Evolutionary conservation across 2,888 invertebrate species (phyloP), one percentile per base, ranked within the genome.

Genomic region (Acheta domesticus): DNA sequence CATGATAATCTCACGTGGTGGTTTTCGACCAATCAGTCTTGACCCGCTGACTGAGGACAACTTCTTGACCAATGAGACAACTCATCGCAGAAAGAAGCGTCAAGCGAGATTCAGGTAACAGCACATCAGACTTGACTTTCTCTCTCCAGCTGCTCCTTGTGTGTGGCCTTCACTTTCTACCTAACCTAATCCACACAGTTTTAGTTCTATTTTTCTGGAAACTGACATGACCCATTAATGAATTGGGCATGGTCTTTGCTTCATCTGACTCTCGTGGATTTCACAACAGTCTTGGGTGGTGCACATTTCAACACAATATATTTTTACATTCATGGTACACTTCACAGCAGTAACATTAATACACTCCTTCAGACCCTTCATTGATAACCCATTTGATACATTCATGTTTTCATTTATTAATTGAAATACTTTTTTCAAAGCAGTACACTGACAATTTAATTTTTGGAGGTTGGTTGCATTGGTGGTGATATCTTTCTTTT

Each of bases 41-140:
- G 82, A 82, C 82, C 77, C 77, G 80, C 79, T 80, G 80, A 82
- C 80, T 49, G 77, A 80, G 50, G 80, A 82, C 81, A 74, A 80
- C 79, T 79, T 80, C 81, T 78, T 80, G 81, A 81, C 81, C 79
- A 81, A 80, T 80, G 80, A 81, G 80, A 82, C 80, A 77, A n/a
- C 77, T 49, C 76, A 78, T 50, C 75, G 80, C 62, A 80, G 81
- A 76, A 75, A 81, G 80, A 82, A 79, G 79, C 80, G 81, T 48
- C 81, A 82, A 80, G 79, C 79, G n/a, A 74, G 73, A 77, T 80
- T 77, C 81, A 82, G 81, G 81, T 81, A 82, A 80, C 49, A 79
- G 49, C 21, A 62, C 19, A 23, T 19, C 21, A 74, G 75, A 48
- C 75, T 74, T 77, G 73, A 79, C 76, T 73, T 48, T 79, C 48